Base-by-base conservation (phyloP, 1,140 invertebrate species). In the Nephila pilipes region DNA sequence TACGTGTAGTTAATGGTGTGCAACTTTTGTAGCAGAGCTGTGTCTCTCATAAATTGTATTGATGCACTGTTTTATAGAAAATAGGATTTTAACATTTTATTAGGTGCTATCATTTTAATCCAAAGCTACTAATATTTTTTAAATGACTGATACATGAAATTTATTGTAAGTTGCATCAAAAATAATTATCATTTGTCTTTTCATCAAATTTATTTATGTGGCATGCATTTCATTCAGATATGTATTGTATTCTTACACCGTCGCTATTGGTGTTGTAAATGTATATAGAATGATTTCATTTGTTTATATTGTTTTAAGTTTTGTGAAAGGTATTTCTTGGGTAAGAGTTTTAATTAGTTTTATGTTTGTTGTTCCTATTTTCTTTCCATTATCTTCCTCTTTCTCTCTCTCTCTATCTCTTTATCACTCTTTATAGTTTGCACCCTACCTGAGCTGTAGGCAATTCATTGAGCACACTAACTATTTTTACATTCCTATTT, bases 401-500 rank as follows among this genome's bases (percentile, higher is more conserved):
- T 85, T 36, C 57, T 58, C 55, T 25, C 25, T 16, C 55, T 54
- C 25, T 83, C 12, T 81, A 36, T 81, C 36, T 46, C 46, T 54
- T 18, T 18, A 38, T 54, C 81, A 29, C 81, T 88, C 22, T 46
- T 69, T 92, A 54, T 57, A 46, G 29, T 69, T 87, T 36, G 65
- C 83, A 87, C 91, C 79, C 63, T 46, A 87, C 10, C 36, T 57
- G 29, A 25, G 87, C 83, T 58, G 65, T 92, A 92, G 91, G 18
- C 57, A 75, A 92, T 58, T 79, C 83, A 92, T 83, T 83, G 87
- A 92, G 91, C 91, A 92, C 91, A 92, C 79, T 92, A 16, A 60
- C 81, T 92, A 92, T 92, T 92, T 92, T 92, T 92, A 92, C 91
- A 92, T 92, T 92, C 91, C 91, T 54, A 60, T 60, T 79, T 54